These are phyloP conservation scores for Brevimyrus niger DNA, from an alignment of 2,113 vertebrate genomes.

Conservation along the genomic window DNA sequence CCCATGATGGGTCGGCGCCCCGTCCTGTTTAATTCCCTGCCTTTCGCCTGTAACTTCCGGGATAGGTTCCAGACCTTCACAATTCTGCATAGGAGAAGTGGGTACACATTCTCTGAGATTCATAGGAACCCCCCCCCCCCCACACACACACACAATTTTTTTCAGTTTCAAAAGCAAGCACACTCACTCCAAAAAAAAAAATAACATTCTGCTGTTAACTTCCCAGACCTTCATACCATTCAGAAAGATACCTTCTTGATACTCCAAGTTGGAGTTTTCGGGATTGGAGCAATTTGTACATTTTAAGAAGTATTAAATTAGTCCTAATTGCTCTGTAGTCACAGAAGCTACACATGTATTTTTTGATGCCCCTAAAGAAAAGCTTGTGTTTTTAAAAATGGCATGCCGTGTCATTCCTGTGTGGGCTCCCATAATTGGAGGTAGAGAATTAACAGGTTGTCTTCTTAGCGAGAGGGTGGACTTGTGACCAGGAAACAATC, in stretches of 20 bases:
- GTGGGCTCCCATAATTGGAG: neutral
- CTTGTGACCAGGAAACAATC: conserved; percentile 10
- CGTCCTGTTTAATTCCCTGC: neutral
- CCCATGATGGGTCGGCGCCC: neutral
- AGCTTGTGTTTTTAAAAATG: neutral
- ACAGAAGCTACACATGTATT: neutral
- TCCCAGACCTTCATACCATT: neutral
- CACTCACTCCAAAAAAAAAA: neutral
- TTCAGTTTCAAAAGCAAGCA: neutral
- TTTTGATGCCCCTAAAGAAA: neutral
- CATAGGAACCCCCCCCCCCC: neutral
- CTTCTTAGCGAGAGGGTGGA: neutral
- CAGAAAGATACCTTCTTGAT: neutral
- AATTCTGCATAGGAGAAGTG: neutral
- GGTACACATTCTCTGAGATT: neutral
- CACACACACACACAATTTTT: too few species aligned
- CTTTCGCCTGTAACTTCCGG: neutral
- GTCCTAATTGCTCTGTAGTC: neutral
- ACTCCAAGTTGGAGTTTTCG: neutral
- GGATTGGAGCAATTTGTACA: neutral
- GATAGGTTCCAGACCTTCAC: neutral
- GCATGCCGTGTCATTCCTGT: neutral
- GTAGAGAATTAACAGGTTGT: conserved; percentile 8
- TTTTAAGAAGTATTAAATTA: neutral
- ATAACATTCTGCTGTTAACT: neutral